Percentiles rank a stretch among this genome's conserved stretches.
Evolutionary conservation across 2,797 vertebrate genomes (phyloP).

Genomic region (Tadarida brasiliensis): DNA sequence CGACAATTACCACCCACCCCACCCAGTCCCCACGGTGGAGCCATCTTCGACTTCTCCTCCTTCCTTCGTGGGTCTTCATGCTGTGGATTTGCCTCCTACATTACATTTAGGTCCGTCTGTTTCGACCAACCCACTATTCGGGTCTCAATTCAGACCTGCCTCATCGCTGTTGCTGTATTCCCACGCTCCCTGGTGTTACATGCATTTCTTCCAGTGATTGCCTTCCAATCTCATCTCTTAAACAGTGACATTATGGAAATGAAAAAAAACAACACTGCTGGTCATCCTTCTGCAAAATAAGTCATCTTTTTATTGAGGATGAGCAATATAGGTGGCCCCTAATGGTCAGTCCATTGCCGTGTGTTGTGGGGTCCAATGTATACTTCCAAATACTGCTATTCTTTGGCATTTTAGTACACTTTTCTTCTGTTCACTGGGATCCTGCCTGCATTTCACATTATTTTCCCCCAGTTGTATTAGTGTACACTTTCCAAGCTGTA

Average conservation of each 20-base stretch:
- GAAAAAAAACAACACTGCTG: background rate
- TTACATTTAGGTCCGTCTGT: background rate
- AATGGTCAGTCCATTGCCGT: background rate
- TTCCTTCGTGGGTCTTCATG: background rate
- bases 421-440: conserved; percentile 21
- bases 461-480: conserved; percentile 22
- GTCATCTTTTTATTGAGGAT: background rate
- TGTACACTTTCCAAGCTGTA: conserved; percentile 61
- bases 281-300: background rate
- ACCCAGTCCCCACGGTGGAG: background rate
- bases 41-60: background rate
- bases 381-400: background rate
- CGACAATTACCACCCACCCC: background rate
- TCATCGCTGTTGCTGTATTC: too few species aligned
- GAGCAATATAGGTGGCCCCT: background rate
- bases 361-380: background rate
- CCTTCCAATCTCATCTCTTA: conserved; percentile 30
- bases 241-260: background rate
- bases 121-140: fast-evolving
- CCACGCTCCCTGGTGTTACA: background rate
- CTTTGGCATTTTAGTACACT: background rate
- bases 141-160: background rate
- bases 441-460: conserved; percentile 75
- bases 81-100: background rate
- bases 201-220: background rate